A percentile compares a stretch with the other conserved stretches of the same genome.
Conservation (phyloP, 2,888 invertebrate genomes). For the Trypoxylon attenuatum region DNA sequence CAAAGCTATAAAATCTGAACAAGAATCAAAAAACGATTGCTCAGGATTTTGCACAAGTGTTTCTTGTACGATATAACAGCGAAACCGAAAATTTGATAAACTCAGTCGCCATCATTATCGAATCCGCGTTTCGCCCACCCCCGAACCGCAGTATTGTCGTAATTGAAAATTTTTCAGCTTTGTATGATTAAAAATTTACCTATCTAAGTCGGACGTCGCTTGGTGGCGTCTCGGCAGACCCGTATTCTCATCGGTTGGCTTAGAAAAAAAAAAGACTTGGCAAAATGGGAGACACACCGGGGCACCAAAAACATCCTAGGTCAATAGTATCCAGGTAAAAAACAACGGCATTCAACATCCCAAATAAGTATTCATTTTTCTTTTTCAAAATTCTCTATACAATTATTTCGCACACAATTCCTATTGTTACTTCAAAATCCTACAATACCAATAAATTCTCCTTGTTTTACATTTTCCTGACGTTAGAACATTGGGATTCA, state of each 20-base stretch:
- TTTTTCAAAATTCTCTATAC: too few relatives aligned
- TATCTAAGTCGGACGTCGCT: conserved; percentile 35
- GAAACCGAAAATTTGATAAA: too few relatives aligned
- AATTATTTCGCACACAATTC: too few relatives aligned
- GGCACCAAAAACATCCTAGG: conserved; percentile 42
- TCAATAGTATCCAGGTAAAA: conserved; percentile 13
- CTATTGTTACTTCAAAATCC: not conserved
- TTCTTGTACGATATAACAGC: too few relatives aligned
- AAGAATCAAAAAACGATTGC: too few relatives aligned
- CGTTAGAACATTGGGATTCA: too few relatives aligned
- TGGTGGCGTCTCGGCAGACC: conserved; percentile 22
- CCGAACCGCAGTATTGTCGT: conserved; percentile 27
- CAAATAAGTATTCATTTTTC: not conserved
- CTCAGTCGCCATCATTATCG: too few relatives aligned
- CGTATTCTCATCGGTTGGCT: conserved; percentile 11
- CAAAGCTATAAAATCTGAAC: too few relatives aligned
- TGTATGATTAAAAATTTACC: conserved; percentile 26
- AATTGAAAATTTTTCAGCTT: conserved; percentile 24
- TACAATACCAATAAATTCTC: not conserved
- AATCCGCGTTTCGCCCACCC: conserved; percentile 19
- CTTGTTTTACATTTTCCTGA: too few relatives aligned
- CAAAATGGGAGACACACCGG: conserved; percentile 43
- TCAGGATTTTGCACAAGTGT: too few relatives aligned
- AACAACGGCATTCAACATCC: not conserved
- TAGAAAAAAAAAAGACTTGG: conserved; percentile 33